Percentiles rank a stretch among this genome's conserved stretches.
Evolutionary conservation across 2,113 vertebrate species (phyloP).

Genomic region (Rhipidura dahli): DNA sequence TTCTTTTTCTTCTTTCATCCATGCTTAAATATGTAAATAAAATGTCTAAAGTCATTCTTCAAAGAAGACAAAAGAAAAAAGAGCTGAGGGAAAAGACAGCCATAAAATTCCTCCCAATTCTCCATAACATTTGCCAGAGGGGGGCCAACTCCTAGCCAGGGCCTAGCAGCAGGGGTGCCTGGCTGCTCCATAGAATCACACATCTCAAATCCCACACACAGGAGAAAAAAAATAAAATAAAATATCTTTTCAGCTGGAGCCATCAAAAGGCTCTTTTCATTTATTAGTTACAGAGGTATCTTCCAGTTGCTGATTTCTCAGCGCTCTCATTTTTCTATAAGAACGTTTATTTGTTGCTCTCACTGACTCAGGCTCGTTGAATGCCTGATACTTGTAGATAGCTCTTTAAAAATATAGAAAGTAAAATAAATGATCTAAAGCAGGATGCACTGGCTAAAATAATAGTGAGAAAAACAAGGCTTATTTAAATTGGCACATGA

Average conservation of each 20-base stretch:
- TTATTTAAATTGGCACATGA: slow-evolving; percentile 44
- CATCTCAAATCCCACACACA: slow-evolving; percentile 92
- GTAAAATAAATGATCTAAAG: slow-evolving; percentile 46
- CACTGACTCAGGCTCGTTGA: neutral
- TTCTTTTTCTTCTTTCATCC: slow-evolving; percentile 94
- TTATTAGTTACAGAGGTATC: slow-evolving; percentile 96
- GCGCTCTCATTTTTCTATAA: slow-evolving; percentile 56
- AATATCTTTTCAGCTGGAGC: slow-evolving; percentile 97
- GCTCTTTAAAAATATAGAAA: slow-evolving; percentile 30
- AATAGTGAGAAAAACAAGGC: slow-evolving; percentile 32
- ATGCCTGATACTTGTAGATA: slow-evolving; percentile 6
- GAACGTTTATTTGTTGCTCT: slow-evolving; percentile 59
- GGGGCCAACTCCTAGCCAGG: slow-evolving; percentile 87
- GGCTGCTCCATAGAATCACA: slow-evolving; percentile 85
- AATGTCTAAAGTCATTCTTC: slow-evolving; percentile 99
- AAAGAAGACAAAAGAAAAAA: slow-evolving; percentile 99
- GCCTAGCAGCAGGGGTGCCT: slow-evolving; percentile 91
- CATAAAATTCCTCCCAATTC: slow-evolving; percentile 99
- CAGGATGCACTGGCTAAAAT: neutral
- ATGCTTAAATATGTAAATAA: slow-evolving; percentile 99
- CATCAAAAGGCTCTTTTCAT: slow-evolving; percentile 92
- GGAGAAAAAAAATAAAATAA: slow-evolving; percentile 92
- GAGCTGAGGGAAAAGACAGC: slow-evolving; percentile 91
- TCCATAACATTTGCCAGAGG: slow-evolving; percentile 98
- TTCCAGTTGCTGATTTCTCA: slow-evolving; percentile 89